Percentiles rank a stretch among this genome's conserved stretches.
phyloP scores from a whole-genome alignment of 2,113 vertebrate species.

The Rousettus leschenaultii region DNA sequence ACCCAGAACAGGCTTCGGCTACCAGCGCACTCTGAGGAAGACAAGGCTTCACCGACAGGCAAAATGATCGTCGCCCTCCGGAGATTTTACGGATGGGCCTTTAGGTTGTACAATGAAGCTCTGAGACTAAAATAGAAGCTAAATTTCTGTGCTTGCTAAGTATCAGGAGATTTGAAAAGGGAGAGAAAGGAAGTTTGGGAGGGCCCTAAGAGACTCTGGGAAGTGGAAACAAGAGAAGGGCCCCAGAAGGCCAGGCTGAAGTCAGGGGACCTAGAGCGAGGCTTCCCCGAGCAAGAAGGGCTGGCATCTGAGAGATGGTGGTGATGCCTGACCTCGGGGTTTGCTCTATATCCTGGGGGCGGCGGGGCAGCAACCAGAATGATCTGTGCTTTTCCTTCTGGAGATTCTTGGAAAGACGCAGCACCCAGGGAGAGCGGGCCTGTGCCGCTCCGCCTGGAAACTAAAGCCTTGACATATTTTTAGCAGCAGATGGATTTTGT shows the following conservation, averaged over 20 bases:
- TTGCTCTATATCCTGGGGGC: not conserved
- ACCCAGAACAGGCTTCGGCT: not conserved
- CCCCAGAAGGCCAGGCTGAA: not conserved
- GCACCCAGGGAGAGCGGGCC: not conserved
- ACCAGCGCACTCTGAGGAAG: not conserved
- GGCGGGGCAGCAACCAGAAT: not conserved
- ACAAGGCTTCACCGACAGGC: not conserved
- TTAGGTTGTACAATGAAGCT: not conserved
- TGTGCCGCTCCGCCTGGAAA: not conserved
- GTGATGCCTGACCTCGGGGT: not conserved
- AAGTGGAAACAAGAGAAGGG: not conserved
- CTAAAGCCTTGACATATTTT: not conserved
- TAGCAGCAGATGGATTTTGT: not conserved
- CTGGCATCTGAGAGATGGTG: not conserved
- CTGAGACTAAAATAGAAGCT: not conserved
- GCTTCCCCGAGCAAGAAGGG: not conserved
- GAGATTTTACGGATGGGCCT: no score
- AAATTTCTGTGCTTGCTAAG: not conserved
- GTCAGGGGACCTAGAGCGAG: not conserved
- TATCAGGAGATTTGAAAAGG: not conserved
- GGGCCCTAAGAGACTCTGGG: not conserved
- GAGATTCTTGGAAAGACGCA: not conserved
- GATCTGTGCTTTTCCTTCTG: not conserved
- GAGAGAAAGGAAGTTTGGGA: not conserved
- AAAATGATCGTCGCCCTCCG: not conserved